Evolutionary conservation across 2,113 vertebrate genomes (phyloP).

Genomic region (Pelobates fuscus): DNA sequence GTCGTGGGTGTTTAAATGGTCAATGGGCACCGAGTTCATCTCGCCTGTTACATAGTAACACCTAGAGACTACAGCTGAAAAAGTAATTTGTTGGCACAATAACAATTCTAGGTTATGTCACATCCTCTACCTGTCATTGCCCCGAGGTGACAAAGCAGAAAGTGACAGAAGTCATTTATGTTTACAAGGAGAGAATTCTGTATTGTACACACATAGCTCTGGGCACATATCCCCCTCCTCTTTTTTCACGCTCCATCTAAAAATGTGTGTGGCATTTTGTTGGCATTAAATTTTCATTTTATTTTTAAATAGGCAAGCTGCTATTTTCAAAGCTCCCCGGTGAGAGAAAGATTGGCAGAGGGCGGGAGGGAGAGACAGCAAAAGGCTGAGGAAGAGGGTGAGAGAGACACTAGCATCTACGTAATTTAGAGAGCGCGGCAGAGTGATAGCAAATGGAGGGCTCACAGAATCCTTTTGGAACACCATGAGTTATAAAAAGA

Average conservation of each 20-base stretch:
- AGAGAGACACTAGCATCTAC: background rate
- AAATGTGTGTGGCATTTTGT: conserved; percentile 63
- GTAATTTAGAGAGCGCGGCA: background rate
- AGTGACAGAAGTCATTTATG: conserved; percentile 49
- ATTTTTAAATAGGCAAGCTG: conserved; percentile 58
- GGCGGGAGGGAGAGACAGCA: conserved; percentile 32
- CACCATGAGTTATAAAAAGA: too few species aligned
- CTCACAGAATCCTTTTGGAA: background rate
- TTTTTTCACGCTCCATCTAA: conserved; percentile 32
- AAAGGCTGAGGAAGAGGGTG: background rate
- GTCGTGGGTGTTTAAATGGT: background rate
- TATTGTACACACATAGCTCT: conserved; percentile 22
- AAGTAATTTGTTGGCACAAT: conserved; percentile 30
- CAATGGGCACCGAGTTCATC: background rate
- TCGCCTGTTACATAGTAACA: background rate
- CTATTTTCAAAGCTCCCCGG: conserved; percentile 54
- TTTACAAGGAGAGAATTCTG: conserved; percentile 43
- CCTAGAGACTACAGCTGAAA: background rate
- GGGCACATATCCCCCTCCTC: background rate
- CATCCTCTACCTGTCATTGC: conserved; percentile 43
- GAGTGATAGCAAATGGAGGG: background rate
- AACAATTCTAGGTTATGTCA: conserved; percentile 18
- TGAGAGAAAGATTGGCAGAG: conserved; percentile 51
- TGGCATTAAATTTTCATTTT: conserved; percentile 77
- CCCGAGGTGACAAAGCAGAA: conserved; percentile 31